Evolutionary conservation across 2,113 vertebrate species (phyloP), one percentile per base, ranked within the genome.

Genomic region (Gavia stellata): DNA sequence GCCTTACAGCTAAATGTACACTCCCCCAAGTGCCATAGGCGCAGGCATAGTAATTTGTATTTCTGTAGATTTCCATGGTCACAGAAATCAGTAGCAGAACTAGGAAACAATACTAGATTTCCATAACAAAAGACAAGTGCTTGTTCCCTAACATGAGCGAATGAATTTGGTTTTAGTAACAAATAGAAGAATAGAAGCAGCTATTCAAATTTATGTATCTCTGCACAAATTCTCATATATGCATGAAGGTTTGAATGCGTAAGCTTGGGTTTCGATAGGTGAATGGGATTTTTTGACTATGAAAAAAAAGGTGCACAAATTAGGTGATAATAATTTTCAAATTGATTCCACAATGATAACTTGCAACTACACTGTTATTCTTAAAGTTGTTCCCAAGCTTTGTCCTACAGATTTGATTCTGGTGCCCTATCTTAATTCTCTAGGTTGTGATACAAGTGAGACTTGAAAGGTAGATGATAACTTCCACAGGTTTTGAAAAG

Each of bases 51-150:
- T 74, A 25, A 29, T 88, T 91, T 78, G 55, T 94, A 42, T 94
- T 94, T 96, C 86, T 91, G 10, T 66, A 84, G 91, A 88, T 95
- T 84, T 90, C 84, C 74, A 73, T 87, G 84, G 84, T 71, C 92
- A 83, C 93, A 82, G 49, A 92, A 93, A 92, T 90, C 68, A 34
- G 52, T n/a, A 79, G 74, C 71, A 92, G 63, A 89, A 58, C n/a
- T 88, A 21, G 63, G 67, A 86, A 94, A 96, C 83, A 94, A 93
- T 94, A 47, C 50, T 62, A 78, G n/a, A 96, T 96, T 95, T 95
- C 75, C 92, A 94, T 97, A 77, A 96, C 58, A 91, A 97, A 96
- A 87, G 89, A 40, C 45, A 81, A 81, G 7, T 2, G 3, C 77
- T 92, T 86, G 65, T 91, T 93, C 79, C 25, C 66, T 75, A 85